Percentiles rank a stretch among this genome's conserved stretches.
Evolutionary conservation across 2,113 vertebrate species (phyloP).

Genomic region (Erpornis zantholeuca): DNA sequence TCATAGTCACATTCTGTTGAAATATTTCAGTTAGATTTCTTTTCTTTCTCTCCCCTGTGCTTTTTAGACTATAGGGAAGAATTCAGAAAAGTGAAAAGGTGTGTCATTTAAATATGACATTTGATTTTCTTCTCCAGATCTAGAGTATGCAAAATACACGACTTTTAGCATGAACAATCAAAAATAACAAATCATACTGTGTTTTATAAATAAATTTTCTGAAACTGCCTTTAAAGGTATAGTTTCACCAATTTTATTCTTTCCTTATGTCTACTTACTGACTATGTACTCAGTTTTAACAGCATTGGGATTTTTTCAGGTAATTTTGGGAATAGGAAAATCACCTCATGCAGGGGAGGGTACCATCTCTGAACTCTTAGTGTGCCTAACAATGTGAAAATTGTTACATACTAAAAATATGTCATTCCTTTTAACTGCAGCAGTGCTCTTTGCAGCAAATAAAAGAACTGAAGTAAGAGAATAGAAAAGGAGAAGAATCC

Average conservation of each 20-base stretch:
- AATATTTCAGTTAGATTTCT: neutral
- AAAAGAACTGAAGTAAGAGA: neutral
- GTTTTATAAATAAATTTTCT: neutral
- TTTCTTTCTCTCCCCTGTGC: neutral
- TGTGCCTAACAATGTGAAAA: neutral
- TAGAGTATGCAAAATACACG: rapidly evolving
- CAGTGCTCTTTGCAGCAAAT: neutral
- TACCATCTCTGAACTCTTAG: neutral
- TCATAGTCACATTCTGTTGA: neutral
- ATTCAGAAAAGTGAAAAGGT: neutral
- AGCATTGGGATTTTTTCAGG: neutral
- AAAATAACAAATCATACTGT: neutral
- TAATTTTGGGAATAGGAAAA: neutral
- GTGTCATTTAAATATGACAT: neutral
- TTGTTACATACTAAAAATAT: neutral
- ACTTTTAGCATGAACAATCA: neutral
- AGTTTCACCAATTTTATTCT: neutral
- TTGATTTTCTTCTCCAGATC: neutral
- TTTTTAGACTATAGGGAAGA: neutral
- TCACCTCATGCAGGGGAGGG: neutral
- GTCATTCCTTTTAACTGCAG: neutral
- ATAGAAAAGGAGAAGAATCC: neutral
- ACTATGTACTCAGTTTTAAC: neutral
- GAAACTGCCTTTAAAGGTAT: neutral
- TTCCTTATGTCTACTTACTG: neutral